Evolutionary conservation across 2,888 invertebrate species (phyloP), one percentile per base, ranked within the genome.

Genomic region (Sinotaia quadrata): DNA sequence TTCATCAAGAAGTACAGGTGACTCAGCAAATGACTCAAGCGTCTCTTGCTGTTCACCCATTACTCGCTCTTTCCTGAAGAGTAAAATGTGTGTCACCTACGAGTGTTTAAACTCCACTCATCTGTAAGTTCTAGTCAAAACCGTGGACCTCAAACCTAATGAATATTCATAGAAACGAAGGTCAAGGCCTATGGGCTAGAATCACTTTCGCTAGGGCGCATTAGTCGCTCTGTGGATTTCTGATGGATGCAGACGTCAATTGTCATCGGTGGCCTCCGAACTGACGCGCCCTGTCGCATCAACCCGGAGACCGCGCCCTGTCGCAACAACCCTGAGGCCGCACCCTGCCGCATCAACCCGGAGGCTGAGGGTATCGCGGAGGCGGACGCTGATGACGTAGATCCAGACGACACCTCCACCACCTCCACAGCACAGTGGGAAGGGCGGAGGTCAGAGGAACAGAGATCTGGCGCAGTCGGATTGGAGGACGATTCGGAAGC

Each of bases 401-500:
- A 31, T 12, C 21, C 31, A 7, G 67, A 59, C 24, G 59, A 59
- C 15, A 37, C 59, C 24, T 49, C 37, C 37, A 49, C 47, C 24
- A 56, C 41, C 34, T 56, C 31, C 2, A 56, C 27, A 15, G 57
- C 66, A 5, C 57, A 24, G 36, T 44, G 59, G 31, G 71, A 56
- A 24, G 59, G 63, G 8, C 56, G 34, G 21, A 65, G 31, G 15
- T 58, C 57, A 52, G 58, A 54, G n/a, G 69, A 52, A 56, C 29
- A 49, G 24, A 56, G 36, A 15, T 54, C 57, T 34, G 59, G 59
- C 27, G 59, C 52, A 18, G 62, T 62, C 15, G 72, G 71, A 34
- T 41, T 68, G 68, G 80, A 79, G 70, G 82, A 82, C 69, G 76
- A 81, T 58, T 83, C 83, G 54, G 82, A 81, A 63, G 80, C 78